Evolutionary conservation across 2,888 invertebrate species (phyloP), one percentile per base, ranked within the genome.

Genomic region (Ectemnius cavifrons): DNA sequence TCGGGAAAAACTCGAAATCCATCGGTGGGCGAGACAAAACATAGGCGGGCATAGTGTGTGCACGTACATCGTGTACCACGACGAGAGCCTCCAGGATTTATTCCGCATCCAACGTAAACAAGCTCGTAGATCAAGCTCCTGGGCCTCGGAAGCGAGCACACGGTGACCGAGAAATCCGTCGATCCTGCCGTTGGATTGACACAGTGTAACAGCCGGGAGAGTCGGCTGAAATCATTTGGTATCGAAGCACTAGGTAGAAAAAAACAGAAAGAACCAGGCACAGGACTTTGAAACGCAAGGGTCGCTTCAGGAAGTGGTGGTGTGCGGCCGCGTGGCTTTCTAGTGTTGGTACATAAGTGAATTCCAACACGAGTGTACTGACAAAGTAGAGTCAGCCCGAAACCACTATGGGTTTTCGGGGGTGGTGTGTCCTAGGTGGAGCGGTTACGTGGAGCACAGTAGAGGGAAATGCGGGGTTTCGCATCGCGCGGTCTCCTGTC

Each of bases 121-220:
- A 83, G 74, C 71, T 65, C 78, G 76, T 82, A 82, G 73, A 82
- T 82, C 79, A 81, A 81, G 71, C 67, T n/a, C n/a, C n/a, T 6
- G 37, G 71, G n/a, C 16, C 37, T 63, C 57, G 5, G 64, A 27
- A 63, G 66, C 56, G 37, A 63, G 66, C 56, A 68, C 69, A 63
- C 65, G 71, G 80, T 67, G 62, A 67, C 67, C 67, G 20, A 69
- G 27, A 59, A 62, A 45, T 52, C 46, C 58, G 28, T 49, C 62
- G 52, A 1, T 16, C 23, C 37, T 59, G 45, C 6, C 37, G 46
- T 23, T 27, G 37, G 63, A 52, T 67, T 71, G 62, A 66, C 71
- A 28, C 61, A 57, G 61, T 61, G 71, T 52, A 28, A 52, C 52
- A 46, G 52, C 60, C 68, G 27, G 11, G 28, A 18, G 1, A 2